phyloP scores from a whole-genome alignment of 2,797 vertebrate species.

The Graptemys geographica region DNA sequence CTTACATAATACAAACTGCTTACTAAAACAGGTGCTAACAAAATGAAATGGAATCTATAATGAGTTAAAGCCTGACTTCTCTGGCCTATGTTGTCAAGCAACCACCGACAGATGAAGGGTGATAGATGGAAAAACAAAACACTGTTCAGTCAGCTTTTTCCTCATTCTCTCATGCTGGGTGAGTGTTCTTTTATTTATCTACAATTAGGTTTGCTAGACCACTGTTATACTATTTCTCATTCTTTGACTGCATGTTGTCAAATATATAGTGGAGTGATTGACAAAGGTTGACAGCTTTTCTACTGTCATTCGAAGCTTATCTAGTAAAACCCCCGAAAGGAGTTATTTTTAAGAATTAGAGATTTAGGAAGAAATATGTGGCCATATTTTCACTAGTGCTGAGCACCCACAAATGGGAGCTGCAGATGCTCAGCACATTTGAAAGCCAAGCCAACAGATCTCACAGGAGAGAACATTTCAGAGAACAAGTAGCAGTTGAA shows the following conservation, averaged over 20 bases:
- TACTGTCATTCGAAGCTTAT: slow-evolving; percentile 66
- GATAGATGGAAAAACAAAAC: slow-evolving; percentile 71
- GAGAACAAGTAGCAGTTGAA: neutral
- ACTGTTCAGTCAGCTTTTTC: slow-evolving; percentile 37
- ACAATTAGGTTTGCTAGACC: slow-evolving; percentile 69
- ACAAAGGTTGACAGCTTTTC: slow-evolving; percentile 68
- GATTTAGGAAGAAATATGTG: neutral
- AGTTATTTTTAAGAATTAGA: slow-evolving; percentile 27
- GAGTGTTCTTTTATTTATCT: slow-evolving; percentile 77
- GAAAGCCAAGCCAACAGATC: neutral
- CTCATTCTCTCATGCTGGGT: slow-evolving; percentile 57
- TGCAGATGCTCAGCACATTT: neutral
- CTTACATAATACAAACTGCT: slow-evolving; percentile 16
- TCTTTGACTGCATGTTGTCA: slow-evolving; percentile 65
- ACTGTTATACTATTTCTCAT: slow-evolving; percentile 45
- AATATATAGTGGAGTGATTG: slow-evolving; percentile 67
- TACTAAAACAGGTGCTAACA: slow-evolving; percentile 43
- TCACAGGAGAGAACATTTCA: neutral
- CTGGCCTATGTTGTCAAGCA: slow-evolving; percentile 48
- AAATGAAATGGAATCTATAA: slow-evolving; percentile 58
- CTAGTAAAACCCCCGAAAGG: slow-evolving; percentile 50
- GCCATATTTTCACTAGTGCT: neutral
- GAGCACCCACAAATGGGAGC: neutral
- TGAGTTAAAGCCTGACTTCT: slow-evolving; percentile 56
- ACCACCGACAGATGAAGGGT: slow-evolving; percentile 68